phyloP scores from a whole-genome alignment of 2,113 vertebrate genomes.

The Abramis brama region DNA sequence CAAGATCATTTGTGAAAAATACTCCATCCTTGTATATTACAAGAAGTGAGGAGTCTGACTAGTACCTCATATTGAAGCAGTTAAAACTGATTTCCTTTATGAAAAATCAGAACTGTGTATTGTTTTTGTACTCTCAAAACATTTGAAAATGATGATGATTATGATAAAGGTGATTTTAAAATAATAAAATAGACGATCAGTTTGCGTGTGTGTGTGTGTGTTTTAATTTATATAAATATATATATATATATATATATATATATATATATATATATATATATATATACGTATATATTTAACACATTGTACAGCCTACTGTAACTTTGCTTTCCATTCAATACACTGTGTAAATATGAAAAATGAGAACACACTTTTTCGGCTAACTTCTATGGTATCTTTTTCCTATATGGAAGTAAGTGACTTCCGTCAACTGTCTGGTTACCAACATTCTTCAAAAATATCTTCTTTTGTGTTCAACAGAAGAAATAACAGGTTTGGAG shows the following conservation, averaged over 20 bases:
- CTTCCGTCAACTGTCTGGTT: no score
- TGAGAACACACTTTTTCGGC: background rate
- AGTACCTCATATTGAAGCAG: slow-evolving; percentile 61
- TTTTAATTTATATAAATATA: background rate
- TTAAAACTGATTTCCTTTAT: slow-evolving; percentile 29
- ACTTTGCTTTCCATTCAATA: background rate
- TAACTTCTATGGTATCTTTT: background rate
- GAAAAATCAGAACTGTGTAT: slow-evolving; percentile 8
- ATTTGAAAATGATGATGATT: slow-evolving; percentile 9
- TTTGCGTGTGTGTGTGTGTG: background rate
- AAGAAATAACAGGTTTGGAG: no score
- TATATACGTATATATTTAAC: background rate
- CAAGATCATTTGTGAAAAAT: slow-evolving; percentile 26
- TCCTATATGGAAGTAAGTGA: no score
- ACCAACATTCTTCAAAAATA: no score
- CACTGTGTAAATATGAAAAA: background rate
- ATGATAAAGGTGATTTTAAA: background rate
- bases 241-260: no score
- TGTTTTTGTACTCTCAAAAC: background rate
- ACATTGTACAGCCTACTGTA: background rate
- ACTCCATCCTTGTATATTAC: slow-evolving; percentile 59
- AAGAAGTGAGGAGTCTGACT: slow-evolving; percentile 46
- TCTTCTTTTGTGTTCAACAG: no score
- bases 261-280: no score
- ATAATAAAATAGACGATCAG: background rate